Evolutionary conservation across 2,113 vertebrate genomes (phyloP).

Genomic region (Hydropotes inermis): DNA sequence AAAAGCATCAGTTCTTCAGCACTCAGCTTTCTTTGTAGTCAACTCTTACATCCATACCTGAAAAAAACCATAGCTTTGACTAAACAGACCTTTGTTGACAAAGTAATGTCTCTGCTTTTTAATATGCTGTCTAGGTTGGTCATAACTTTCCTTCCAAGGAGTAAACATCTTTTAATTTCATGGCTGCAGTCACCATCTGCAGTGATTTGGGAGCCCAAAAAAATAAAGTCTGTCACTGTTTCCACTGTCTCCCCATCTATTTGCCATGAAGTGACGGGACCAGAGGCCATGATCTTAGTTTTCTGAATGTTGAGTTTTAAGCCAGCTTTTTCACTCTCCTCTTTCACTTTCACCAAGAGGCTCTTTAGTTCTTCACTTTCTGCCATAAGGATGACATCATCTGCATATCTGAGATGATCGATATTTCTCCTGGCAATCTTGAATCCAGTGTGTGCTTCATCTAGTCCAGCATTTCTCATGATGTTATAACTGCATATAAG

Average conservation of each 20-base stretch:
- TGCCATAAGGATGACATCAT: not conserved
- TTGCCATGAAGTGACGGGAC: not conserved
- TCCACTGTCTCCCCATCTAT: not conserved
- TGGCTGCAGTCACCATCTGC: not conserved
- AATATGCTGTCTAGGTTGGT: not conserved
- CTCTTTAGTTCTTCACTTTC: not conserved
- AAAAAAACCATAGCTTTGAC: not conserved
- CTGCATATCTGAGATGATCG: not conserved
- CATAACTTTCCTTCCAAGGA: not conserved
- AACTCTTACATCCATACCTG: not conserved
- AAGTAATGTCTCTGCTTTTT: not conserved
- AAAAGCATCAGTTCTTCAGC: not conserved
- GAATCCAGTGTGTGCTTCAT: not conserved
- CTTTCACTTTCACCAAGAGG: not conserved
- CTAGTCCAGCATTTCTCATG: not conserved
- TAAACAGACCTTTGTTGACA: not conserved
- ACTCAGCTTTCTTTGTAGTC: not conserved
- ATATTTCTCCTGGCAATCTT: not conserved
- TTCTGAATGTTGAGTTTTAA: not conserved
- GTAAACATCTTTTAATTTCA: not conserved
- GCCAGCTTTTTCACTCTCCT: not conserved
- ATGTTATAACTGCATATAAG: not conserved
- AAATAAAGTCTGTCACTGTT: not conserved
- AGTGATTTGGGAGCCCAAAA: not conserved
- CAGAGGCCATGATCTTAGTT: not conserved